Base-by-base conservation (phyloP, 2,888 invertebrate species). In the Parascotia fuliginaria region DNA sequence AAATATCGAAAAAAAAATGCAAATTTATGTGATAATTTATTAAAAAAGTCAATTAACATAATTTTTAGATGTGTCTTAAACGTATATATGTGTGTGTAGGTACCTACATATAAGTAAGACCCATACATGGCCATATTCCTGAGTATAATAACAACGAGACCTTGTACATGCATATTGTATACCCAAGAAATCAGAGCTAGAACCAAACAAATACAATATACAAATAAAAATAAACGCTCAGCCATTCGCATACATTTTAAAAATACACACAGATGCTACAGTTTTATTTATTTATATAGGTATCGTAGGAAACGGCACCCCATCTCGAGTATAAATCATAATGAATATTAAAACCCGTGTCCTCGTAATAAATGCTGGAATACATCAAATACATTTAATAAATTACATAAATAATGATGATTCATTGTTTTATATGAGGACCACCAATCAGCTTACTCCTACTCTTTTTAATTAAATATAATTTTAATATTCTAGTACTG, bases 401-500 rank as follows among this genome's bases (percentile, higher is more conserved):
- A 67, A 63, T 65, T 45, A 42, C 48, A 38, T 36, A 49, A 60
- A 52, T 56, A 58, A 65, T 61, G 52, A 53, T 57, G 52, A 58
- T 57, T 60, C 52, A 59, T 59, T 60, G 45, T 60, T 61, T 60
- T 61, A 37, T 55, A 54, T 43, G 46, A 41, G 28, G 36, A 28
- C 27, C 22, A 14, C 29, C 44, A 61, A 65, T 62, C 55, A 36
- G 69, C 38, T 55, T 56, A 55, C 55, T 46, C 39, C 42, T 62
- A 46, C 43, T 60, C 52, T 48, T 44, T 49, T 64, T 60, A 70
- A 73, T 71, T 66, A 61, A 66, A 55, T 60, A 60, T 58, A 34
- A 42, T 59, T 43, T 40, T 55, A 60, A 56, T 60, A 50, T 57
- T 52, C 52, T 44, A 42, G 37, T 41, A n/a, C n/a, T n/a, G n/a